Conservation (phyloP, 2,113 vertebrate species). For the Coryphaenoides rupestris region DNA sequence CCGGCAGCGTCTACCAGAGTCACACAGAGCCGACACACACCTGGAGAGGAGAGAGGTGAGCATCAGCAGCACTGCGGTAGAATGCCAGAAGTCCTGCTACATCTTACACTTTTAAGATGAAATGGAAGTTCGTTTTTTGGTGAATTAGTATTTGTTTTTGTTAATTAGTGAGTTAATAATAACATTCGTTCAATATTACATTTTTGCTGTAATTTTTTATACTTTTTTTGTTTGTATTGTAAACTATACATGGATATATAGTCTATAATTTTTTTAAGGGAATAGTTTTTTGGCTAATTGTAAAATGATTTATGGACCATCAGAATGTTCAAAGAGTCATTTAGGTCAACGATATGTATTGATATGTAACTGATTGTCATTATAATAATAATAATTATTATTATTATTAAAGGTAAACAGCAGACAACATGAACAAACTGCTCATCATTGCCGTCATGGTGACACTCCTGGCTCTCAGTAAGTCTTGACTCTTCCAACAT, state of each 20-base stretch:
- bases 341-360: too few species aligned
- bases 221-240: too few species aligned
- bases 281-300: not conserved
- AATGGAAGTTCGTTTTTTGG: too few species aligned
- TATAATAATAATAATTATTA: too few species aligned
- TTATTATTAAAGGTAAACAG: slow-evolving; percentile 41
- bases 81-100: too few species aligned
- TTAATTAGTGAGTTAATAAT: too few species aligned
- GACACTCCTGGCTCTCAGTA: slow-evolving; percentile 65
- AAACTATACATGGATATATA: too few species aligned
- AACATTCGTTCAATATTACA: too few species aligned
- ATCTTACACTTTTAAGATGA: too few species aligned
- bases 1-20: slow-evolving; percentile 19
- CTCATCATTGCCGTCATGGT: slow-evolving; percentile 61
- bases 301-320: not conserved
- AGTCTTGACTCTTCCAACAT: slow-evolving; percentile 21
- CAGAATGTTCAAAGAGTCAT: too few species aligned
- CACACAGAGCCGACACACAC: slow-evolving; percentile 42
- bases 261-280: not conserved
- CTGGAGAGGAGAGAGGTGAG: slow-evolving; percentile 66
- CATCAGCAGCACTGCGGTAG: slow-evolving; percentile 24
- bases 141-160: too few species aligned
- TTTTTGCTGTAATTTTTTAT: too few species aligned
- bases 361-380: slow-evolving; percentile 4
- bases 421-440: slow-evolving; percentile 67